Evolutionary conservation across 1,140 invertebrate genomes (phyloP).

Genomic region (Brachionus sp.): DNA sequence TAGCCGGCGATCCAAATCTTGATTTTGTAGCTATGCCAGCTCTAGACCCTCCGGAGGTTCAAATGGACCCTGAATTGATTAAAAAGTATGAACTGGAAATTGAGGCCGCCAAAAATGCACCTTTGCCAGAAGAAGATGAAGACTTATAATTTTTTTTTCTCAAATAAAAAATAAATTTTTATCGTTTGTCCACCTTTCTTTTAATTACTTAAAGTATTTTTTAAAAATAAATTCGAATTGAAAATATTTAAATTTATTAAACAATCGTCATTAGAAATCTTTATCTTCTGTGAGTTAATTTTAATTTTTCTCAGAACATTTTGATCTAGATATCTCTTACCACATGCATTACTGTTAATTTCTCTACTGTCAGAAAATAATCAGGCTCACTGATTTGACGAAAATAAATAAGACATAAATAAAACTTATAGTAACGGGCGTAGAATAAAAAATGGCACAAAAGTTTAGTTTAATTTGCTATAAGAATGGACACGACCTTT

Average conservation of each 20-base stretch:
- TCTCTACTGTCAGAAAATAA: no score
- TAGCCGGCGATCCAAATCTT: slow-evolving; percentile 92
- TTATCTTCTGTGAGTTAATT: no score
- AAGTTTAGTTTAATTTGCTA: no score
- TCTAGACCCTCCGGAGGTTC: slow-evolving; percentile 91
- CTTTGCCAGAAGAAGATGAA: slow-evolving; percentile 41
- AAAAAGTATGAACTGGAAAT: slow-evolving; percentile 95
- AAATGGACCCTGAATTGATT: slow-evolving; percentile 93
- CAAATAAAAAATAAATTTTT: slow-evolving; percentile 15
- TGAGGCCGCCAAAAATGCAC: slow-evolving; percentile 43
- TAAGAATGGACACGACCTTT: no score
- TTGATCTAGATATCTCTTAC: no score
- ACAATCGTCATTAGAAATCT: no score
- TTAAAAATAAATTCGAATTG: slow-evolving; percentile 12
- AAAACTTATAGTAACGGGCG: no score
- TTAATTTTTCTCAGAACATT: no score
- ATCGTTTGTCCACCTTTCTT: neutral
- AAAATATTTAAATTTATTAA: neutral
- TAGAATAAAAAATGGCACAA: no score
- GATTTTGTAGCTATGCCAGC: slow-evolving; percentile 99
- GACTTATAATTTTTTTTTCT: slow-evolving; percentile 33
- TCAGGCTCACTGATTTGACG: no score
- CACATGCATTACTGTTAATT: no score
- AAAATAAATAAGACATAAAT: no score
- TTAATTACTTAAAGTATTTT: slow-evolving; percentile 6